These are phyloP conservation scores for Alethe diademata DNA, from an alignment of 2,113 vertebrate genomes.

Conservation along the genomic window DNA sequence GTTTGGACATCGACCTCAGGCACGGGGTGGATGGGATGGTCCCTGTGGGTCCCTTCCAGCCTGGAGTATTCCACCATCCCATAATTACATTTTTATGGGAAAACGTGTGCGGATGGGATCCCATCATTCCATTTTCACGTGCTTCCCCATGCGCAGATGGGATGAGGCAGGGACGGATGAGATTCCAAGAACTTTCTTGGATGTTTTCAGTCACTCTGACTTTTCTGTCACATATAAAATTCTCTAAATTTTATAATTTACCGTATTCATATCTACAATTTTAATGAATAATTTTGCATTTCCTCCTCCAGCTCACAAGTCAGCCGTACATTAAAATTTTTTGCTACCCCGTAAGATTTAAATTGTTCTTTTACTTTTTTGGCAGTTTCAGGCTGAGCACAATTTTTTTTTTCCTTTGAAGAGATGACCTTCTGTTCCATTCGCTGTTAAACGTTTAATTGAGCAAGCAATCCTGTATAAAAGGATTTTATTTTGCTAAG, in stretches of 20 bases:
- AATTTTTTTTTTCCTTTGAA: not conserved
- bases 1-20: rapidly evolving
- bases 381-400: not conserved
- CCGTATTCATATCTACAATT: not conserved
- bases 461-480: not conserved
- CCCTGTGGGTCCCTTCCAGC: not conserved
- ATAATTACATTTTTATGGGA: too few species aligned
- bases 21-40: not conserved
- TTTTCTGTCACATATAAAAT: too few species aligned
- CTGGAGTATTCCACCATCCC: not conserved
- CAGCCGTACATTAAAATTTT: not conserved
- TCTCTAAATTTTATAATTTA: too few species aligned
- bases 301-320: not conserved
- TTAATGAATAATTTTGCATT: not conserved
- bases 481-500: not conserved
- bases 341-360: not conserved
- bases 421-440: not conserved
- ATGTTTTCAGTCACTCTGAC: too few species aligned
- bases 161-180: not conserved
- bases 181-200: not conserved
- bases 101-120: not conserved
- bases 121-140: not conserved
- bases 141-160: too few species aligned
- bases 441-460: not conserved
- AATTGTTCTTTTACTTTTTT: not conserved